A percentile compares a stretch with the other conserved stretches of the same genome.
Evolutionary conservation across 2,797 vertebrate genomes (phyloP).

Genomic region (Gallirallus australis): DNA sequence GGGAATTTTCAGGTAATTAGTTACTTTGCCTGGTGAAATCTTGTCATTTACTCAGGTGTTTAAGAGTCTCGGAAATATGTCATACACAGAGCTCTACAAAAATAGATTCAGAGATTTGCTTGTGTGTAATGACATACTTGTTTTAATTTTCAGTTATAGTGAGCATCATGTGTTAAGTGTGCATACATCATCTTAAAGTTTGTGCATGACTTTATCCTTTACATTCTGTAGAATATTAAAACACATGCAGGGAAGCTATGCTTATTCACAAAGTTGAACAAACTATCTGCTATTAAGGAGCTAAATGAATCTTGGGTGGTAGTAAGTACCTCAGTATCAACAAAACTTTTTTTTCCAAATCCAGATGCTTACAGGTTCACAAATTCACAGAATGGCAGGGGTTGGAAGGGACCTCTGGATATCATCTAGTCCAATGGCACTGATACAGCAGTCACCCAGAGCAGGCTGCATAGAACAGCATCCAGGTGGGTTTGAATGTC

Average conservation of each 20-base stretch:
- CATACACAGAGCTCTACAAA: background rate
- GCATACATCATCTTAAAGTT: background rate
- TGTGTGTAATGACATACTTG: background rate
- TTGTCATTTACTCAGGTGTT: background rate
- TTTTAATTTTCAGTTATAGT: background rate
- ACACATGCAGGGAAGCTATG: background rate
- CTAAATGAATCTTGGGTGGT: background rate
- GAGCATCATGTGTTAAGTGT: background rate
- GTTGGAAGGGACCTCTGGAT: no score
- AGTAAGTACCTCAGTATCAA: background rate
- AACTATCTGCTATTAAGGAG: background rate
- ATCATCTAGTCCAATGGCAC: no score
- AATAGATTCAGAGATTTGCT: background rate
- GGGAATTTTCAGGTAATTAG: background rate
- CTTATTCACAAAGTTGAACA: background rate
- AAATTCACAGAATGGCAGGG: no score
- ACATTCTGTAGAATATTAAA: background rate
- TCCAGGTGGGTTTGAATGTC: no score
- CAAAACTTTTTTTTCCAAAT: conserved; percentile 7
- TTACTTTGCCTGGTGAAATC: background rate
- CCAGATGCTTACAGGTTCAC: background rate
- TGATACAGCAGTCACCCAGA: no score
- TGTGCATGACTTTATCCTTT: background rate
- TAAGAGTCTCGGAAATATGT: background rate
- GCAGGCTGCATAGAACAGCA: no score